Evolutionary conservation across 1,140 invertebrate species (phyloP).

Genomic region (Mya arenaria): DNA sequence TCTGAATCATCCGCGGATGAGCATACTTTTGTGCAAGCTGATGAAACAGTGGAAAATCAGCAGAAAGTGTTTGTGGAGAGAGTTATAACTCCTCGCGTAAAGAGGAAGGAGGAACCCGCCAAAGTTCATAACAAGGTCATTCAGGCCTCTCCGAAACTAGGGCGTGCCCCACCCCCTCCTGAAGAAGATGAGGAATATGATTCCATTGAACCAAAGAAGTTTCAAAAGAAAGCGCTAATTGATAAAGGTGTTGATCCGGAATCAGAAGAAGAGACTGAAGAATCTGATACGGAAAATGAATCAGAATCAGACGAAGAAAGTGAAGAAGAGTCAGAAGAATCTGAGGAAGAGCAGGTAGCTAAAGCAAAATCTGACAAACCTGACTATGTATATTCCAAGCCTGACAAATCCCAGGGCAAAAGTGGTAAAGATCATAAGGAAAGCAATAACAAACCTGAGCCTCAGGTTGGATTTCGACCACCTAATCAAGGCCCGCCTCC

Average conservation of each 20-base stretch:
- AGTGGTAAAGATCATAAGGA: background rate
- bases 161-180: conserved; percentile 25
- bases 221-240: background rate
- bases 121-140: background rate
- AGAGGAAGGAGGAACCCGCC: background rate
- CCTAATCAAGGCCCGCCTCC: conserved; percentile 13
- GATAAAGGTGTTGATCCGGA: conserved; percentile 16
- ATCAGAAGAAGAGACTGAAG: conserved; percentile 36
- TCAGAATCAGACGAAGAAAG: conserved; percentile 30
- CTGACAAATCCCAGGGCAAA: conserved; percentile 21
- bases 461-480: conserved; percentile 26
- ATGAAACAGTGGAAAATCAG: conserved; percentile 20
- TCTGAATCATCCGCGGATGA: conserved; percentile 48
- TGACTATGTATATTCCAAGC: conserved; percentile 36
- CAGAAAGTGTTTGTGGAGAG: conserved; percentile 51
- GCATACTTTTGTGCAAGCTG: conserved; percentile 38
- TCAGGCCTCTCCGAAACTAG: background rate
- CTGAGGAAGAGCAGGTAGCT: conserved; percentile 30
- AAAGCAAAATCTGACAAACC: conserved; percentile 9
- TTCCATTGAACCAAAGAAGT: conserved; percentile 47
- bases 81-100: conserved; percentile 36
- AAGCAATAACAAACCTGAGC: background rate
- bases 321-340: conserved; percentile 30
- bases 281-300: conserved; percentile 50
- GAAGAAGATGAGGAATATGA: conserved; percentile 51